Conservation (phyloP, 2,113 vertebrate species). For the Chaetura pelagica region DNA sequence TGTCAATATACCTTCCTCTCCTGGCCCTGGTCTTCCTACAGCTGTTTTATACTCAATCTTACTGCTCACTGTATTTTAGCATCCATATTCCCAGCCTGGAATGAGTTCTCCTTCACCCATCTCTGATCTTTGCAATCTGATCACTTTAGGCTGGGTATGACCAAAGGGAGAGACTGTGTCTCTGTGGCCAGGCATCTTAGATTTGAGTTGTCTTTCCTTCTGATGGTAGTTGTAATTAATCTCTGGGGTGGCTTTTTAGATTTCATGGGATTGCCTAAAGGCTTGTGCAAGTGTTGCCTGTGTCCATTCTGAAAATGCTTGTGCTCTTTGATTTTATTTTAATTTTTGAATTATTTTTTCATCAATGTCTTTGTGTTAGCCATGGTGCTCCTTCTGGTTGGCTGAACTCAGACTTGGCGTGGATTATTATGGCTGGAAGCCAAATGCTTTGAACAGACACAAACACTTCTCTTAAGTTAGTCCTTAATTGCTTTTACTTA, state of each 20-base stretch:
- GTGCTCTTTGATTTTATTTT: background rate
- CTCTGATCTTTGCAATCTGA: background rate
- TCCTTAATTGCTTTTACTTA: background rate
- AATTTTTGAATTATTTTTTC: rapidly evolving
- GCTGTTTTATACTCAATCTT: background rate
- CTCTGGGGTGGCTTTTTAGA: background rate
- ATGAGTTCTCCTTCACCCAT: rapidly evolving
- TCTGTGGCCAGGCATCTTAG: background rate
- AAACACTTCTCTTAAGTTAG: background rate
- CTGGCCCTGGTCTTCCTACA: background rate
- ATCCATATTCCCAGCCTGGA: background rate
- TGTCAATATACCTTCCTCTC: background rate
- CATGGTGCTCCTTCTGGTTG: background rate
- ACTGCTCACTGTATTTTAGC: rapidly evolving
- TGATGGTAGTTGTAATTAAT: background rate
- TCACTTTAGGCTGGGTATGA: background rate
- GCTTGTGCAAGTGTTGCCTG: background rate
- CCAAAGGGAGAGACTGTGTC: rapidly evolving
- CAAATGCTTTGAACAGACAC: background rate
- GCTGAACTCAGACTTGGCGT: background rate
- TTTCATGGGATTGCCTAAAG: background rate
- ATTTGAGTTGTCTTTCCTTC: background rate
- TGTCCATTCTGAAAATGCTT: background rate
- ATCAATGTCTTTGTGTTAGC: background rate
- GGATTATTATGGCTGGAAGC: background rate